Percentiles rank a stretch among this genome's conserved stretches.
Conservation (phyloP, 2,797 vertebrate species). For the Diceros bicornis region DNA sequence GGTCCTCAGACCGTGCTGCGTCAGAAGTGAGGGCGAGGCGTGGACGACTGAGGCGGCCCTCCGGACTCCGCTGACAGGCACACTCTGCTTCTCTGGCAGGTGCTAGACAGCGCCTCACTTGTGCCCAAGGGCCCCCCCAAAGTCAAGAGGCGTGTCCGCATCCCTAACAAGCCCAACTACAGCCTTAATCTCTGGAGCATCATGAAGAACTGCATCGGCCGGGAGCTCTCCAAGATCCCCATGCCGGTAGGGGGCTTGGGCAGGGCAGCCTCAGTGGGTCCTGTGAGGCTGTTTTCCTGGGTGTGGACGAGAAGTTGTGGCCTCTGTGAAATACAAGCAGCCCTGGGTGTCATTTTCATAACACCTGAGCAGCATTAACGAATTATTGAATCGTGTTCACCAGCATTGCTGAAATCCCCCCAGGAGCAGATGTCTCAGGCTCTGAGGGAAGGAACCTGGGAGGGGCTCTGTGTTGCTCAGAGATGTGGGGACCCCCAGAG, state of each 20-base stretch:
- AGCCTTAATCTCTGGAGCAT: slow-evolving; percentile 94
- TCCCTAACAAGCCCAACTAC: slow-evolving; percentile 93
- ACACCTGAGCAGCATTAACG: not conserved
- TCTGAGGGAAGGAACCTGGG: not conserved
- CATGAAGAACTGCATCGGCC: slow-evolving; percentile 93
- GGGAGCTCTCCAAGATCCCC: slow-evolving; percentile 93
- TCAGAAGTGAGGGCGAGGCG: not conserved
- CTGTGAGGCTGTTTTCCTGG: not conserved
- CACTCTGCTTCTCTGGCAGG: slow-evolving; percentile 78
- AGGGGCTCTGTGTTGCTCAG: not conserved
- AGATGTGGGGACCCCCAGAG: not conserved
- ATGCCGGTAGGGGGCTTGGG: slow-evolving; percentile 89
- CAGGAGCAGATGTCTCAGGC: not conserved
- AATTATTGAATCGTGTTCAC: not conserved
- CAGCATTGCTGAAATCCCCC: accelerated
- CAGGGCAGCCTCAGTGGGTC: not conserved
- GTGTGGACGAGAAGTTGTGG: not conserved
- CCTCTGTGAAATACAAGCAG: not conserved
- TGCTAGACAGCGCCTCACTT: slow-evolving; percentile 87
- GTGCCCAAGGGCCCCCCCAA: slow-evolving; percentile 82
- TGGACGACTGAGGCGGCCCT: accelerated
- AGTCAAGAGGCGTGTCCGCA: slow-evolving; percentile 88
- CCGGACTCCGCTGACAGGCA: accelerated
- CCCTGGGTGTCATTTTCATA: not conserved
- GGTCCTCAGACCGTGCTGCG: not conserved